A percentile compares a stretch with the other conserved stretches of the same genome.
Conservation (phyloP, 2,797 vertebrate species). For the Margarornis squamiger region DNA sequence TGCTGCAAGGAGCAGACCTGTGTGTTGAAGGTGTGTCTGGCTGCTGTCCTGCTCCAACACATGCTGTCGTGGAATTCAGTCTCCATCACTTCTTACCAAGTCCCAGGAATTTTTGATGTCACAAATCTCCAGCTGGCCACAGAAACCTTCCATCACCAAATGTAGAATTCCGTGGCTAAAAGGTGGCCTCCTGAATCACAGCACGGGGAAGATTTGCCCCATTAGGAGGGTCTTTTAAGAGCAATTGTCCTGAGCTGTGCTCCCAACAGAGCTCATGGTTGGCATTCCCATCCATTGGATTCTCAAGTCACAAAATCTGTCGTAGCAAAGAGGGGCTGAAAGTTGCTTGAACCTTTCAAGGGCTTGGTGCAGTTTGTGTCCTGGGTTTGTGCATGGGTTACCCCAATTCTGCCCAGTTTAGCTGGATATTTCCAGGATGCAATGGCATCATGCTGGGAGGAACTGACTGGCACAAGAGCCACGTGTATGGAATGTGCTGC, state of each 20-base stretch:
- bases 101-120: background rate
- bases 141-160: background rate
- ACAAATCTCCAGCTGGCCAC: background rate
- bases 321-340: background rate
- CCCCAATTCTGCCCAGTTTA: background rate
- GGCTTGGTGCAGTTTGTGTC: background rate
- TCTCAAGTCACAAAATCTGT: background rate
- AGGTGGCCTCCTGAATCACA: background rate
- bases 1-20: background rate
- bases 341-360: background rate
- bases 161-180: background rate
- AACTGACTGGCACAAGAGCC: background rate
- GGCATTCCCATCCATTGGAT: background rate
- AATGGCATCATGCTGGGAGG: background rate
- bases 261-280: background rate
- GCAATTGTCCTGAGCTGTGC: background rate
- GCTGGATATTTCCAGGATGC: background rate
- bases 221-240: background rate
- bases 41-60: background rate
- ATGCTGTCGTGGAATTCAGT: background rate
- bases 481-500: rapidly evolving
- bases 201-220: background rate
- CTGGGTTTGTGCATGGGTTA: background rate
- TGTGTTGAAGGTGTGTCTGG: background rate
- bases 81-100: background rate